Base-by-base conservation (phyloP, 2,888 invertebrate genomes). In the Archips crataeganus region DNA sequence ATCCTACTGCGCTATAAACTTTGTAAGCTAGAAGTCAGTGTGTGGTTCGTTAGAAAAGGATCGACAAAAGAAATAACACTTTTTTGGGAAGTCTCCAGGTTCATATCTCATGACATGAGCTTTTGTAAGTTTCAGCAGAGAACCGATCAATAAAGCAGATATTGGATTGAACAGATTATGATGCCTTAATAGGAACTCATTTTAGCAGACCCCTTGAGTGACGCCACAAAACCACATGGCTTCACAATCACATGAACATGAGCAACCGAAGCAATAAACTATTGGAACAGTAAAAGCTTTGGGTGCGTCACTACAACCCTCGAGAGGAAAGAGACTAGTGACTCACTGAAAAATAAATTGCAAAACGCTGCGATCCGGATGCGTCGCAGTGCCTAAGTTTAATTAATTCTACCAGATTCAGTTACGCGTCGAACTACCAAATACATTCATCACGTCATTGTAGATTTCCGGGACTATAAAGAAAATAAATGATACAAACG, bases 241-340 rank as follows among this genome's bases (percentile, higher is more conserved):
- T 65, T n/a, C 32, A 15, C 36, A 57, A 67, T 67, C 57, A 32
- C 11, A 57, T 36, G 45, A 70, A 32, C 11, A 57, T 36, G 45
- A 70, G 39, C 63, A 63, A 34, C 42, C 59, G n/a, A 39, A 59
- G 47, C 57, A 63, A 62, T 63, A 59, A 54, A 54, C 51, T 23
- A 36, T 49, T 34, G 59, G n/a, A 70, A 61, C 65, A n/a, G 70
- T 65, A 69, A 69, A 70, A 65, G 64, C 69, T 60, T 45, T 5
- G 39, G 60, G 39, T 65, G 74, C 74, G 74, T 74, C 74, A 74
- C 23, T 36, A 49, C 64, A 65, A 54, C 65, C 74, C 70, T 74
- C 64, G 61, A 73, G 67, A 68, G 67, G 54, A 54, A 23, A 23
- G 72, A 54, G 11, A 49, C n/a, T 39, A 68, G 57, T 73, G 68